Percentiles rank a stretch among this genome's conserved stretches.
Conservation (phyloP, 2,113 vertebrate species). For the Sigmodon hispidus region DNA sequence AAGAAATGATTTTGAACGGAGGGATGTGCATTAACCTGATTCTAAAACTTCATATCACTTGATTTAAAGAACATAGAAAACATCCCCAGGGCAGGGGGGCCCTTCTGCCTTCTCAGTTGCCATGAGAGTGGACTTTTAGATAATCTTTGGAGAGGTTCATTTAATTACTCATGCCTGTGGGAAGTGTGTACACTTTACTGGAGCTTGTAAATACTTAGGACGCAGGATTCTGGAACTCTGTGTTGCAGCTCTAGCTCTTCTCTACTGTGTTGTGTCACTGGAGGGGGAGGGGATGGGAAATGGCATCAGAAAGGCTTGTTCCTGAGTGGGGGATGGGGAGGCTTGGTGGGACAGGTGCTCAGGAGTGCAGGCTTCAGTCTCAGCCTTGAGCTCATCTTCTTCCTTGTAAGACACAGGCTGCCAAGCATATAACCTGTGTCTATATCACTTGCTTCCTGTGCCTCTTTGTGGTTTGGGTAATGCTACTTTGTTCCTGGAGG, state of each 20-base stretch:
- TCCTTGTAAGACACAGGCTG: neutral
- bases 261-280: neutral
- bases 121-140: neutral
- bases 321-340: neutral
- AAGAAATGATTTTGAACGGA: neutral
- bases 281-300: too few relatives aligned
- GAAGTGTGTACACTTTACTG: neutral
- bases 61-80: neutral
- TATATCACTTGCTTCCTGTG: neutral
- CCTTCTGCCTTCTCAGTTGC: neutral
- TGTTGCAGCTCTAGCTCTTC: neutral
- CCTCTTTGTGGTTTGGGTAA: neutral
- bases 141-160: neutral
- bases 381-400: neutral
- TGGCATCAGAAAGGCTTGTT: neutral
- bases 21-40: neutral
- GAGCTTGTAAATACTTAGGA: neutral
- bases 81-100: fast-evolving
- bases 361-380: neutral
- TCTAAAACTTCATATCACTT: neutral
- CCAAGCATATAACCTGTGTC: too few relatives aligned
- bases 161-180: neutral
- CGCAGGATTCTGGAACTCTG: neutral
- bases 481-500: too few relatives aligned
- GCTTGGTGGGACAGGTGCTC: neutral